These are phyloP conservation scores for Patella depressa DNA, from an alignment of 2,888 invertebrate genomes.

Conservation along the genomic window DNA sequence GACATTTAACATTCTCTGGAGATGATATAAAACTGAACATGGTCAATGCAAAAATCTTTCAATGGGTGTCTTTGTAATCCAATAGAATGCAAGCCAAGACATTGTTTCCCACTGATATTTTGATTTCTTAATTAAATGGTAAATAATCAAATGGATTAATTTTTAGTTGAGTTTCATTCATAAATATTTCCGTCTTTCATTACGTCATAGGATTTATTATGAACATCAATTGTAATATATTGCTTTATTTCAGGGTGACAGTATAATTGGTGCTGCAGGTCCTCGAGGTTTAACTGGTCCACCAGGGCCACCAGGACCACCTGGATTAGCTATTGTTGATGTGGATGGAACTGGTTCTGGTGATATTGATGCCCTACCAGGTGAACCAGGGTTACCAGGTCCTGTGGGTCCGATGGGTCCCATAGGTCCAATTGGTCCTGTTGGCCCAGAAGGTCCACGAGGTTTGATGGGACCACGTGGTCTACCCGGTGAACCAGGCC, in stretches of 20 bases:
- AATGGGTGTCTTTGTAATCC: no score
- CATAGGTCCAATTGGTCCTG: conserved; percentile 44
- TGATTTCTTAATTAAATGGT: no score
- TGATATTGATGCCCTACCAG: conserved; percentile 21
- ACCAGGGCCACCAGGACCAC: conserved; percentile 35
- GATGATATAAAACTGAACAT: no score
- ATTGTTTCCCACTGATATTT: no score
- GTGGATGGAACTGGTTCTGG: conserved; percentile 24
- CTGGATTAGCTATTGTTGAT: conserved; percentile 25
- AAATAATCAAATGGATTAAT: no score
- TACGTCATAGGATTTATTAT: no score
- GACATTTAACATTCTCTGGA: no score
- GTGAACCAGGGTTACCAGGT: conserved; percentile 33
- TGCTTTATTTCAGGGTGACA: conserved; percentile 29
- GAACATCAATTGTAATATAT: no score
- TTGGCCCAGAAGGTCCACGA: conserved; percentile 26
- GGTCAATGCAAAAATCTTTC: no score
- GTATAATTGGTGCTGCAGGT: conserved; percentile 35
- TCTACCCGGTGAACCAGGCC: background rate
- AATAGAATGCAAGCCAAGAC: no score
- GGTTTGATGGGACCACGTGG: conserved; percentile 16
- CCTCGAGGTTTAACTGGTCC: conserved; percentile 39
- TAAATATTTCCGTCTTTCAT: no score
- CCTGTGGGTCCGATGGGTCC: conserved; percentile 40
- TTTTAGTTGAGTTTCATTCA: no score